A percentile compares a stretch with the other conserved stretches of the same genome.
Conservation (phyloP, 2,888 invertebrate genomes). For the Pristionchus exspectatus region DNA sequence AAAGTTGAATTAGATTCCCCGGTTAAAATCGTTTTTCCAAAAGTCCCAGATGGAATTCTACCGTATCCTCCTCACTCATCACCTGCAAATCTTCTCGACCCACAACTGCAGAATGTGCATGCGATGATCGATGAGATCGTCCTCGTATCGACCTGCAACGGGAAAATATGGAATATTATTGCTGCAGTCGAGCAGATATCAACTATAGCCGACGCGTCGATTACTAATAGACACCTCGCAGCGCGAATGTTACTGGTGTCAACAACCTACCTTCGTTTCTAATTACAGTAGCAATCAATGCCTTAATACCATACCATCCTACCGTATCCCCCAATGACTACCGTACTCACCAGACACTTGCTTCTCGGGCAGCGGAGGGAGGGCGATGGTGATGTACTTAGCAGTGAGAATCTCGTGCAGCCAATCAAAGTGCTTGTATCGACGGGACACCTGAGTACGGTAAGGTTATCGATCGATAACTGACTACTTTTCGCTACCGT, state of each 20-base stretch:
- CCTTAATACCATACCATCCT: too few species aligned
- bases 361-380: conserved; percentile 97
- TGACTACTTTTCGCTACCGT: background rate
- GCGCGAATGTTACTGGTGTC: background rate
- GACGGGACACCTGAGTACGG: conserved; percentile 87
- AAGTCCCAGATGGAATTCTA: background rate
- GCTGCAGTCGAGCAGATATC: background rate
- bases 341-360: conserved; percentile 87
- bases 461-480: background rate
- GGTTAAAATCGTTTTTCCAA: background rate
- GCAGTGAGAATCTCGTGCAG: conserved; percentile 93
- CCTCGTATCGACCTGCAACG: conserved; percentile 90
- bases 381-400: conserved; percentile 94
- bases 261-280: background rate
- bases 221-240: background rate
- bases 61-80: background rate
- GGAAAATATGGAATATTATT: background rate
- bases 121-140: conserved; percentile 95
- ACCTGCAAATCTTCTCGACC: conserved; percentile 91
- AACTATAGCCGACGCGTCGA: background rate
- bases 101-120: conserved; percentile 95
- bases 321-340: background rate
- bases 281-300: too few species aligned
- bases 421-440: conserved; percentile 99
- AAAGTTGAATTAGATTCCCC: too few species aligned